These are phyloP conservation scores for Acleris laterana DNA, from an alignment of 2,888 invertebrate species.

Conservation along the genomic window DNA sequence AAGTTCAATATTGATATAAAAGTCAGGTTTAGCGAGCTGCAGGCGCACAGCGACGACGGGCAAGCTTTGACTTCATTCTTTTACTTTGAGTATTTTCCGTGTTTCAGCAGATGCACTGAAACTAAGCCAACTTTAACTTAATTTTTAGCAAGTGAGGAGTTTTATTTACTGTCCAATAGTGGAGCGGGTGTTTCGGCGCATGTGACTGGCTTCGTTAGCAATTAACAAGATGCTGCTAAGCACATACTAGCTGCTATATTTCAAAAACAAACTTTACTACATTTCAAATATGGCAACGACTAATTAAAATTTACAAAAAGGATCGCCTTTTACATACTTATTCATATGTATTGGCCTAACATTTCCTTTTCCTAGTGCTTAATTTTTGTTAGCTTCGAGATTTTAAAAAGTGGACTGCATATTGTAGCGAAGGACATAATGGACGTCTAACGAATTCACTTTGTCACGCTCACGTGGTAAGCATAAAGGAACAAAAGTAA, in stretches of 20 bases:
- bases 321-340: too few species aligned
- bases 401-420: neutral
- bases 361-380: too few species aligned
- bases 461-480: neutral
- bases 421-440: slow-evolving; percentile 1
- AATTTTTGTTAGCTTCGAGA: too few species aligned
- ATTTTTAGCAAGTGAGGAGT: slow-evolving; percentile 31
- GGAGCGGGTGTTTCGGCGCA: slow-evolving; percentile 2
- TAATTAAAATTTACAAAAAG: too few species aligned
- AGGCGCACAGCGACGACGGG: slow-evolving; percentile 17
- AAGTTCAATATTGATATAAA: slow-evolving; percentile 31
- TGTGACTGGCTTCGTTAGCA: slow-evolving; percentile 9
- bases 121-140: slow-evolving; percentile 30
- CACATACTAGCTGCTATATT: slow-evolving; percentile 1
- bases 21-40: slow-evolving; percentile 27
- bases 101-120: slow-evolving; percentile 29
- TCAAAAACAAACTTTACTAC: neutral
- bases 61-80: slow-evolving; percentile 31
- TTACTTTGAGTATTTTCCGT: slow-evolving; percentile 31
- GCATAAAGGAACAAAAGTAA: neutral
- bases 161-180: slow-evolving; percentile 15
- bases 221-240: slow-evolving; percentile 1
- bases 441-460: neutral
- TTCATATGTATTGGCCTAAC: too few species aligned
- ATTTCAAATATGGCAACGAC: too few species aligned